Conservation (phyloP, 2,113 vertebrate species). For the Dendropsophus ebraccatus region DNA sequence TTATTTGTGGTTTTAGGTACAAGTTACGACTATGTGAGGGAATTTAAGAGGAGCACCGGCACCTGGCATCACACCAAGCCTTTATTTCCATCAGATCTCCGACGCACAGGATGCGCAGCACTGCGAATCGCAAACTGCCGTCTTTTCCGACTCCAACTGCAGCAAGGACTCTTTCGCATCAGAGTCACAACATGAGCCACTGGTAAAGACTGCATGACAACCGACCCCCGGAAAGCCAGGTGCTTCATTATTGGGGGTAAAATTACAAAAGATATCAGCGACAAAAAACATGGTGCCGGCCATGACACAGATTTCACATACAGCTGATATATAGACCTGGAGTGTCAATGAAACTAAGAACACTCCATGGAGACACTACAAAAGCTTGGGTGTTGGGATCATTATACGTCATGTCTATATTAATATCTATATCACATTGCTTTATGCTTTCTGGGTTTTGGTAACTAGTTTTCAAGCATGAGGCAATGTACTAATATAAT, state of each 20-base stretch:
- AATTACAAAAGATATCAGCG: neutral
- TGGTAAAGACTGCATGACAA: constrained; percentile 38
- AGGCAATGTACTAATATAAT: constrained; percentile 32
- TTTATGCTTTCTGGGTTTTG: constrained; percentile 46
- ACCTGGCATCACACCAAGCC: constrained; percentile 93
- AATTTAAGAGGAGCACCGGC: constrained; percentile 92
- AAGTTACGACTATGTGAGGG: constrained; percentile 94
- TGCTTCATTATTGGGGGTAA: neutral
- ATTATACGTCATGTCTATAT: neutral
- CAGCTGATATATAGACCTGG: constrained; percentile 24
- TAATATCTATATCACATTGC: constrained; percentile 38
- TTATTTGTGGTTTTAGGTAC: constrained; percentile 74
- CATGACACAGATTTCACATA: neutral
- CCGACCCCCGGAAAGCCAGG: neutral
- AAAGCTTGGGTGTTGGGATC: constrained; percentile 19
- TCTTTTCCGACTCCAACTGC: constrained; percentile 93
- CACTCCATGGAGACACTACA: neutral
- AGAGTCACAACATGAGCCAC: constrained; percentile 77
- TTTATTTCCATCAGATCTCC: constrained; percentile 87
- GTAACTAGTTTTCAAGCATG: constrained; percentile 43
- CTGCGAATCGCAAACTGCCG: constrained; percentile 95
- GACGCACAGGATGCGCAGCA: constrained; percentile 86
- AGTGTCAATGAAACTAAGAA: neutral
- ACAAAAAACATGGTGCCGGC: constrained; percentile 6
- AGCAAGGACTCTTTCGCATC: constrained; percentile 91